Evolutionary conservation across 2,113 vertebrate species (phyloP), one percentile per base, ranked within the genome.

Genomic region (Regulus satrapa): DNA sequence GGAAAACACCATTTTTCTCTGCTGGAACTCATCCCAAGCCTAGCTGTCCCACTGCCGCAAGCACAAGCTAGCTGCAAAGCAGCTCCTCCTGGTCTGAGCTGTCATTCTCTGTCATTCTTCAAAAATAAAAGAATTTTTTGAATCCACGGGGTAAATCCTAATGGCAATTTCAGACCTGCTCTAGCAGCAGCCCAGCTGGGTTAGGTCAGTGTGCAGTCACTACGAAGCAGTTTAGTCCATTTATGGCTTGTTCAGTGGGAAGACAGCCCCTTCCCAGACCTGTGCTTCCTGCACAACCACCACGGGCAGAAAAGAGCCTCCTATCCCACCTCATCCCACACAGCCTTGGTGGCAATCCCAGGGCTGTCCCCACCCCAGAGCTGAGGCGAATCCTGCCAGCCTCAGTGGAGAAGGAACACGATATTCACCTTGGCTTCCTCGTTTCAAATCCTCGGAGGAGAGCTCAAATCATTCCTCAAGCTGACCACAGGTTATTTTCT

Each of bases 281-380:
- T 9, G 9, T 31, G n/a, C n/a, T 79, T 89, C 36, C 51, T 12
- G 26, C 26, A 61, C 14, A 20, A 15, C 20, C 40, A 25, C 9
- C 23, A 4, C 1, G 8, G 4, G 1, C 36, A 31, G 31, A 31
- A 24, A 59, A 63, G 18, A 72, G 36, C 24, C 20, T 28, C 25
- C n/a, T 1, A 2, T 64, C 56, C 61, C 43, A 40, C 21, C 41
- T 74, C 8, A 4, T 41, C 36, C 59, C 12, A 4, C n/a, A 64
- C 26, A 73, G 21, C 32, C 24, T 10, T 17, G 17, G 6, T 8
- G 61, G 31, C 29, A 14, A 6, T 59, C 15, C 49, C 19, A n/a
- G 36, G 23, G 31, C 8, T 10, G 15, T 34, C 29, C 26, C n/a
- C 36, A 25, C 18, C 2, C 20, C 9, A 4, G 0, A 1, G 14